Base-by-base conservation (phyloP, 1,140 invertebrate species). In the Diploscapter pachys region DNA sequence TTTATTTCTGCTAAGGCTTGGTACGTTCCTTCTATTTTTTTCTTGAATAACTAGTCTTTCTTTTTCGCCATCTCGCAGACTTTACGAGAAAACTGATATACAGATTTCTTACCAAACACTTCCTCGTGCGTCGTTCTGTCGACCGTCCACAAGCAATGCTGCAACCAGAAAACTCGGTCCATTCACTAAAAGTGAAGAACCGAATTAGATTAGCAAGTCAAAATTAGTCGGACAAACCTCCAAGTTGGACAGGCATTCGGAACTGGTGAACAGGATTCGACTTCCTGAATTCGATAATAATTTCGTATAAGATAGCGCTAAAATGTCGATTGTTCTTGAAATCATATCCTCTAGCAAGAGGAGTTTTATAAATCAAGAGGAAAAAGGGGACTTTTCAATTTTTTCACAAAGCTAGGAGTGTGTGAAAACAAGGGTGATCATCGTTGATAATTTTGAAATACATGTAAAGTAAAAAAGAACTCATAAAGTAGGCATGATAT, bases 261-360 rank as follows among this genome's bases (percentile, higher is more conserved):
- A 63, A 74, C 54, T 51, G 68, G 52, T 63, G 57, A 52, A 59
- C 77, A 78, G 6, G 75, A 65, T 53, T 78, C 77, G 5, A 78
- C 64, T 63, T 72, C 54, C 77, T 78, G 66, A 63, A 75, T 54
- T 59, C 48, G 52, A 5, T 11, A 63, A 59, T 56, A 48, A 61
- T 49, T 4, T 13, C 13, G 5, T 53, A 6, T 48, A 50, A 52
- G 54, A 13, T 57, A 8, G 9, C 8, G 31, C n/a, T 57, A 5
- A 31, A 48, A 50, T 4, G 9, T 4, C 9, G 3, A 50, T 56
- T n/a, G 48, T 51, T 51, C 54, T 59, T 49, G 52, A 61, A 70
- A 61, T 59, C 68, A 49, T 49, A 61, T 31, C 31, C 31, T 31
- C 31, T 31, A 31, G 31, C 31, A 31, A 31, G 31, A 31, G 31